Conservation (phyloP, 2,888 invertebrate genomes). For the Nysson spinosus region DNA sequence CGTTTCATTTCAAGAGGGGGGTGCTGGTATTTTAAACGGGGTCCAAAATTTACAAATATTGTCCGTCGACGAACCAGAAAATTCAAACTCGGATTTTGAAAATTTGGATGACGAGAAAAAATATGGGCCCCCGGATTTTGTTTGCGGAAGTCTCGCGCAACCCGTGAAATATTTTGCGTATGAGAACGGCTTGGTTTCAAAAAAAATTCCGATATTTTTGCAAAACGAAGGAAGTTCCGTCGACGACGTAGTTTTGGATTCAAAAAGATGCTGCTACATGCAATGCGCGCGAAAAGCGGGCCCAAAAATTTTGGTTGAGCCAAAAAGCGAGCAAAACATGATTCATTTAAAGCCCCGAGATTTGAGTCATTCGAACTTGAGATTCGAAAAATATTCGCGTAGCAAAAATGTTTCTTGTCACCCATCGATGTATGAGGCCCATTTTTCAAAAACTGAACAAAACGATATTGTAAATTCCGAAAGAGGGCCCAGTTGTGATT, state of each 20-base stretch:
- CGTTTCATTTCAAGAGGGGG: too few relatives aligned
- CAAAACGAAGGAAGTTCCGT: constrained; percentile 3
- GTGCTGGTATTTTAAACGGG: constrained; percentile 14
- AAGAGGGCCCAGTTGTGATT: too few relatives aligned
- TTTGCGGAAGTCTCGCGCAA: too few relatives aligned
- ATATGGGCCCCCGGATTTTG: too few relatives aligned
- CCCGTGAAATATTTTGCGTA: constrained; percentile 30
- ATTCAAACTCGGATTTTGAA: too few relatives aligned
- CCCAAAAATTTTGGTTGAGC: constrained; percentile 21
- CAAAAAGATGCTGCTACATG: constrained; percentile 6
- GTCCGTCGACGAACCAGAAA: constrained; percentile 9
- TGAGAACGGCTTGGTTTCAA: background rate
- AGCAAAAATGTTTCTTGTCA: constrained; percentile 7
- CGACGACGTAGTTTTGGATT: constrained; percentile 3
- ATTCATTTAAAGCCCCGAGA: constrained; percentile 10
- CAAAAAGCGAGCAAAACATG: constrained; percentile 12
- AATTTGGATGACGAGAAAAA: too few relatives aligned
- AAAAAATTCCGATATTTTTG: constrained; percentile 19
- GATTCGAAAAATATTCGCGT: background rate
- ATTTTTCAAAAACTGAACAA: too few relatives aligned
- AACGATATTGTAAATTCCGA: too few relatives aligned
- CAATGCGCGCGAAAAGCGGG: constrained; percentile 5
- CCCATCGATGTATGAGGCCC: too few relatives aligned
- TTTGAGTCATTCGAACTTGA: background rate
- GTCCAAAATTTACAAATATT: constrained; percentile 27